Conservation (phyloP, 2,113 vertebrate species). For the Callithrix jacchus region DNA sequence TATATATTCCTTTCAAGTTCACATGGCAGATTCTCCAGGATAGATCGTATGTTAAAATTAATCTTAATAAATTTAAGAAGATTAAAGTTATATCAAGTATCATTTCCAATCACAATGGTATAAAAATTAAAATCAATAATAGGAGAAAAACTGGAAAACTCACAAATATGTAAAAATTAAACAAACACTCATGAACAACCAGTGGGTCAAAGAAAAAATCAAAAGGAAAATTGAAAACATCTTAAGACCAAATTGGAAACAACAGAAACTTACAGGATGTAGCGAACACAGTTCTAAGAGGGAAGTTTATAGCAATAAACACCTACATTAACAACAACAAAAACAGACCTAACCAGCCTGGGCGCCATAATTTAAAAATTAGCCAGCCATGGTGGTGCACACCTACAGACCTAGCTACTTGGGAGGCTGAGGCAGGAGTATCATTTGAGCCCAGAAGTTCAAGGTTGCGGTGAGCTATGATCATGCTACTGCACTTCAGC, state of each 20-base stretch:
- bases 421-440: too few species aligned
- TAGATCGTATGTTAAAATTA: neutral
- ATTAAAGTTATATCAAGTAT: neutral
- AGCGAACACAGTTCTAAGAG: neutral
- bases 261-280: neutral
- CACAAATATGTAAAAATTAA: neutral
- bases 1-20: neutral
- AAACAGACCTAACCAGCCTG: too few species aligned
- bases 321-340: neutral
- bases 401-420: too few species aligned
- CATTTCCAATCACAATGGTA: neutral
- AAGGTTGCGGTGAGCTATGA: too few species aligned
- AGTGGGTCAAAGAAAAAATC: neutral
- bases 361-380: too few species aligned
- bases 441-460: too few species aligned
- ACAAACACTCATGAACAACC: neutral
- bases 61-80: neutral
- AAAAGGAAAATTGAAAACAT: neutral
- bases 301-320: neutral
- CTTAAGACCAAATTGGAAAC: neutral
- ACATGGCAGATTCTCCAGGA: neutral
- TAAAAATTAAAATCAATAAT: neutral
- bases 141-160: neutral
- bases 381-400: too few species aligned
- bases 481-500: too few species aligned